Percentiles rank a stretch among this genome's conserved stretches.
Evolutionary conservation across 2,113 vertebrate species (phyloP).

Genomic region (Oxyura jamaicensis): DNA sequence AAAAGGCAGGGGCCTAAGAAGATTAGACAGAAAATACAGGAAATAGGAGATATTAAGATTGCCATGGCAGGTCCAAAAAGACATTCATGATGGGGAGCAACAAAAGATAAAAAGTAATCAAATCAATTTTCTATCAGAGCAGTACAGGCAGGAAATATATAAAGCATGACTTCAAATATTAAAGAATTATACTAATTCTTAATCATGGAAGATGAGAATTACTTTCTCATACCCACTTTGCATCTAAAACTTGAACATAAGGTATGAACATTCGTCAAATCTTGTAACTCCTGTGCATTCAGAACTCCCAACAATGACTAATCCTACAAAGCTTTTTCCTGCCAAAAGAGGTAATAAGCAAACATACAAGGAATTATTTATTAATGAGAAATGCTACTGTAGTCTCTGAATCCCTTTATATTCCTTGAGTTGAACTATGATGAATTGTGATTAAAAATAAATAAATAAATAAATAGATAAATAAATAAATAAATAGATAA

Average conservation of each 20-base stretch:
- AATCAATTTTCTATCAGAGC: not conserved
- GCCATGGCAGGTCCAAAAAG: not conserved
- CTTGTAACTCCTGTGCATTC: not conserved
- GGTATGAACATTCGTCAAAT: not conserved
- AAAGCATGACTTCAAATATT: not conserved
- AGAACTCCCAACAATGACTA: not conserved
- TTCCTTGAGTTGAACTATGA: not conserved
- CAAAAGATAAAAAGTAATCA: not conserved
- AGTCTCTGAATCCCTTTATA: not conserved
- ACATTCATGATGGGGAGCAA: not conserved
- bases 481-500: not conserved
- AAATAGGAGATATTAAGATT: not conserved
- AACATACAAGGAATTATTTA: not conserved
- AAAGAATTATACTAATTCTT: not conserved
- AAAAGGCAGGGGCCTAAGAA: not conserved
- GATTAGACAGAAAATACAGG: not conserved
- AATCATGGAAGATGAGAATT: not conserved
- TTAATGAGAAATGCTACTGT: conserved; percentile 25
- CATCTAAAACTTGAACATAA: not conserved
- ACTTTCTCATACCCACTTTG: not conserved
- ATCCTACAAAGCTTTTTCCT: not conserved
- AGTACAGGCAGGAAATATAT: not conserved
- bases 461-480: not conserved
- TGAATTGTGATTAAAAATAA: not conserved
- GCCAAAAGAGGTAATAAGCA: not conserved